phyloP scores from a whole-genome alignment of 1,140 invertebrate genomes.

The Cydia strobilella region DNA sequence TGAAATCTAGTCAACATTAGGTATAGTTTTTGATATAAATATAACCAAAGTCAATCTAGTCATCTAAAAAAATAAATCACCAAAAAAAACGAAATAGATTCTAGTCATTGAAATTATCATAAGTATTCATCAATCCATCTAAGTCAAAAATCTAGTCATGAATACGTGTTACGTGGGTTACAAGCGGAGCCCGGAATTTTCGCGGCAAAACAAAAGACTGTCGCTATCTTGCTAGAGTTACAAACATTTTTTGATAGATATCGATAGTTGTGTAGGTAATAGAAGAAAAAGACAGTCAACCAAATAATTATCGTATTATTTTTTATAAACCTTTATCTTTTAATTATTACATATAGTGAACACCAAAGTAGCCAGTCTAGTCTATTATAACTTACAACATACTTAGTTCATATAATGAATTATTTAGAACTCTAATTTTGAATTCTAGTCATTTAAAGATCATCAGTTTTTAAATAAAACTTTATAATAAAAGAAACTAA shows the following conservation, averaged over 20 bases:
- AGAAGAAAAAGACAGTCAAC: no score
- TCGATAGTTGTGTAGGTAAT: no score
- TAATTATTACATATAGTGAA: neutral
- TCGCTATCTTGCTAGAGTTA: no score
- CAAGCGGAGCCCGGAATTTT: no score
- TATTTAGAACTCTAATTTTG: neutral
- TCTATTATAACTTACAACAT: no score
- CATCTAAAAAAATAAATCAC: neutral
- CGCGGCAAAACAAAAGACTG: no score
- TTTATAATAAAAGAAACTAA: no score
- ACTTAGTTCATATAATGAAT: neutral
- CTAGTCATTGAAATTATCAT: neutral
- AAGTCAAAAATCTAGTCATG: neutral
- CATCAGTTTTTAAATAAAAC: neutral
- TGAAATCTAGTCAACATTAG: neutral
- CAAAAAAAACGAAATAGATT: neutral
- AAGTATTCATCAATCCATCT: neutral
- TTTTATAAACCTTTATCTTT: no score
- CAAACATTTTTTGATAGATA: no score
- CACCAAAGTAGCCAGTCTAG: neutral
- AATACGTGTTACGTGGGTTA: neutral
- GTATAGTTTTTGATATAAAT: neutral
- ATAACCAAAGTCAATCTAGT: neutral
- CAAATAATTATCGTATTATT: no score
- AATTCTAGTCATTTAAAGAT: conserved; percentile 2